Evolutionary conservation across 2,797 vertebrate species (phyloP).

Genomic region (Brachyrhaphis roseni): DNA sequence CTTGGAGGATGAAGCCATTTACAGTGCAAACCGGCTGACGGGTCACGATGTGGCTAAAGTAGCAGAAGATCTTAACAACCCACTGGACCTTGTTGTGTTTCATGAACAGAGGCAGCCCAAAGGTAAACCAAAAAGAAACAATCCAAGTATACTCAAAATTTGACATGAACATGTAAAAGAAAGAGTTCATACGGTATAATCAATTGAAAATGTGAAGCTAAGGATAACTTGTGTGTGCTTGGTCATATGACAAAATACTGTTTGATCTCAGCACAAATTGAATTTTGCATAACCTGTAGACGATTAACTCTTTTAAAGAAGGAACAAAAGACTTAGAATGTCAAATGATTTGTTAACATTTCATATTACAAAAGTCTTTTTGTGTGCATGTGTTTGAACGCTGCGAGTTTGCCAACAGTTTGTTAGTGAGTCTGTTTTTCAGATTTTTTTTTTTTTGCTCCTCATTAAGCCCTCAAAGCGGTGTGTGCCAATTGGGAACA

Average conservation of each 20-base stretch:
- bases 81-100: constrained; percentile 94
- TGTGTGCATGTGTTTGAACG: constrained; percentile 11
- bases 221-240: neutral
- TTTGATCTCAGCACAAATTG: neutral
- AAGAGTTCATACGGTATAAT: no score
- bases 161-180: neutral
- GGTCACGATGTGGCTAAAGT: constrained; percentile 87
- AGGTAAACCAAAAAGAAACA: constrained; percentile 74
- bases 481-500: constrained; percentile 46
- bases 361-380: constrained; percentile 4
- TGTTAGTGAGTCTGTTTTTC: constrained; percentile 31
- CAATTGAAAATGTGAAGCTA: neutral
- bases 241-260: neutral
- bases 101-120: constrained; percentile 95
- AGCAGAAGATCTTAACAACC: constrained; percentile 95
- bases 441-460: constrained; percentile 59
- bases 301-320: constrained; percentile 19
- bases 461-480: constrained; percentile 46
- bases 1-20: constrained; percentile 94
- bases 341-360: constrained; percentile 25
- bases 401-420: constrained; percentile 17
- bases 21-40: constrained; percentile 92
- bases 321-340: constrained; percentile 21
- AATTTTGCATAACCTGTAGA: constrained; percentile 22
- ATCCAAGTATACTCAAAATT: neutral